Conservation (phyloP, 2,797 vertebrate genomes). For the Sebastolobus alascanus region DNA sequence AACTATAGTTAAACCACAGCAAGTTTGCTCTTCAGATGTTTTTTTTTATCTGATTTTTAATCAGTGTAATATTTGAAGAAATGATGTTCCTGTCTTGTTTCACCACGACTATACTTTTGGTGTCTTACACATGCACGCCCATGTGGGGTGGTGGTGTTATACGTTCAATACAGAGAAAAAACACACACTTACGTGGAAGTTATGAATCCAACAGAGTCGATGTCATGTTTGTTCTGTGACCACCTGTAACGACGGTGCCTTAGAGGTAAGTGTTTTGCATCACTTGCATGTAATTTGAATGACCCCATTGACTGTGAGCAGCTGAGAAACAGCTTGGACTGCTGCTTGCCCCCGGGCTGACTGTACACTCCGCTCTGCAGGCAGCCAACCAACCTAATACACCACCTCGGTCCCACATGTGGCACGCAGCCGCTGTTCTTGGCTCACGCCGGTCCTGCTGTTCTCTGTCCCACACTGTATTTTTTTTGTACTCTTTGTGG, state of each 20-base stretch:
- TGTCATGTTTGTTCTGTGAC: constrained; percentile 7
- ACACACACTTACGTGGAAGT: background rate
- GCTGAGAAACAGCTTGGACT: constrained; percentile 59
- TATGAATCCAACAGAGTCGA: background rate
- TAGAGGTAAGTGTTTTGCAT: constrained; percentile 15
- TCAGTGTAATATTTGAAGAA: constrained; percentile 8
- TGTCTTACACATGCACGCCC: background rate
- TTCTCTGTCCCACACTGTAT: constrained; percentile 53
- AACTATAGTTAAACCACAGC: too few species aligned
- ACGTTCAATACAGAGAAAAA: constrained; percentile 3
- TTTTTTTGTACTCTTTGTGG: constrained; percentile 54
- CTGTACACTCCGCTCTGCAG: constrained; percentile 49
- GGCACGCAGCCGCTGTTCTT: constrained; percentile 70
- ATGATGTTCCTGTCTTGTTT: constrained; percentile 7
- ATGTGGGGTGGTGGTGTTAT: background rate
- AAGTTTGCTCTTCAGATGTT: too few species aligned
- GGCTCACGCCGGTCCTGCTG: constrained; percentile 55
- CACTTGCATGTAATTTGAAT: constrained; percentile 23
- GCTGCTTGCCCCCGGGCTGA: constrained; percentile 36
- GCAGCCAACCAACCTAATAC: constrained; percentile 31
- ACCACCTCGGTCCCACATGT: constrained; percentile 67
- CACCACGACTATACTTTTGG: background rate
- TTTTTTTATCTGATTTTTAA: too few species aligned
- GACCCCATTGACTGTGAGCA: constrained; percentile 59
- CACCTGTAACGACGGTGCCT: constrained; percentile 2